Evolutionary conservation across 2,113 vertebrate genomes (phyloP), one percentile per base, ranked within the genome.

Genomic region (Lynx canadensis): DNA sequence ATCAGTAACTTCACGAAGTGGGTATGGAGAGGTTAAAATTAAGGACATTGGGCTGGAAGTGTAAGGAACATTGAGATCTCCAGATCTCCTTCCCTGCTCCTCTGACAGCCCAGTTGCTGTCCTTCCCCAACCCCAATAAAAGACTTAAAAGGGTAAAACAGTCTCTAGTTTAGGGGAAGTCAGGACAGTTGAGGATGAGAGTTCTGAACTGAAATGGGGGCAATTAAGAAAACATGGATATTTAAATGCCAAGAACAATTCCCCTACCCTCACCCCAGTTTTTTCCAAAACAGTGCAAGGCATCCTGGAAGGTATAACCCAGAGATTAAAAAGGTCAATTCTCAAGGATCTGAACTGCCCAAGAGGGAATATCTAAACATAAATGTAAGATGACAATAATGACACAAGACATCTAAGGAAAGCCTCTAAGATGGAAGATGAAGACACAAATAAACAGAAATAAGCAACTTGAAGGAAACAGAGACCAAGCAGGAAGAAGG

Each of bases 401-500:
- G 65, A 65, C 11, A 10, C 1, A 74, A 63, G 45, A 45, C 19
- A 45, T 48, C n/a, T 36, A 83, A 10, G 33, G 52, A 91, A 73
- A 68, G 10, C 13, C 41, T 93, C 23, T 71, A 79, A 94, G 69
- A 65, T 55, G 73, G 50, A 93, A 80, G 55, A 31, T 41, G 25
- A 82, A 78, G 36, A 85, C 16, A 50, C 78, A 68, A 52, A n/a
- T 65, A 89, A 81, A 80, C 13, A 93, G 81, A 93, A 89, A 89
- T 57, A 25, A 57, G 31, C 36, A 89, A 93, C 57, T 68, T 89
- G 14, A 63, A 97, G 41, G 36, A 57, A 74, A 74, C 3, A 45
- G 55, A 94, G 23, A 68, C 68, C 52, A 71, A 91, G 9, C 8
- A n/a, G n/a, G 31, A 38, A 93, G 48, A 82, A 85, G 52, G 73